These are phyloP conservation scores for Austrolebias charrua DNA, from an alignment of 2,797 vertebrate species.

Conservation along the genomic window DNA sequence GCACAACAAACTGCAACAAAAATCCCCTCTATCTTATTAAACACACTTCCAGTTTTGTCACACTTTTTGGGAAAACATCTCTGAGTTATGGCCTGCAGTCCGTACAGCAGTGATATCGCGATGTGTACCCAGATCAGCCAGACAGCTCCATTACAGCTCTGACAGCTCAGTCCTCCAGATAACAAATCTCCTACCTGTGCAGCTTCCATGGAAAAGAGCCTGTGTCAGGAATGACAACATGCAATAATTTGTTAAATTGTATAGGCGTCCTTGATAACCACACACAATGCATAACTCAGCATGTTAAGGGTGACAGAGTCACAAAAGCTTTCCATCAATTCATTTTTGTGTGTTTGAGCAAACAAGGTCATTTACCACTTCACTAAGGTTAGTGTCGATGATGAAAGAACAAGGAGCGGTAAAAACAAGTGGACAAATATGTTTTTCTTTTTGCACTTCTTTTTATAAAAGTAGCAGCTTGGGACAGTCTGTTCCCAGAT, in stretches of 20 bases:
- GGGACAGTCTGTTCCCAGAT: no score
- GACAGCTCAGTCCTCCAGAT: conserved; percentile 57
- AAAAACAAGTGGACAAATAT: background rate
- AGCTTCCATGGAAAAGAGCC: conserved; percentile 41
- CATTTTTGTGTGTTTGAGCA: background rate
- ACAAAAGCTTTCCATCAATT: background rate
- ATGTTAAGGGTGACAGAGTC: background rate
- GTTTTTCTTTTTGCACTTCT: background rate
- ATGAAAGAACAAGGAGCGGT: background rate
- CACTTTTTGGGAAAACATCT: background rate
- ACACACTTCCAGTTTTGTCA: conserved; percentile 18
- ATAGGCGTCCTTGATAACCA: background rate
- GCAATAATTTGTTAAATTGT: conserved; percentile 26
- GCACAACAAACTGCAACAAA: no score
- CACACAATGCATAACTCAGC: background rate
- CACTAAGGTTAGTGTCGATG: background rate
- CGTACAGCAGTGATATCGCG: conserved; percentile 26
- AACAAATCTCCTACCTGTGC: conserved; percentile 39
- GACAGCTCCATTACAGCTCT: conserved; percentile 41
- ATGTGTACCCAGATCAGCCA: conserved; percentile 36
- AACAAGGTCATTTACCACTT: background rate
- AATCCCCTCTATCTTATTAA: background rate
- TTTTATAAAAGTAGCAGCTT: background rate
- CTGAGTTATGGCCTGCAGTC: conserved; percentile 20
- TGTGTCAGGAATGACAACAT: conserved; percentile 49